phyloP scores from a whole-genome alignment of 2,888 invertebrate species.

The Ischnura elegans region DNA sequence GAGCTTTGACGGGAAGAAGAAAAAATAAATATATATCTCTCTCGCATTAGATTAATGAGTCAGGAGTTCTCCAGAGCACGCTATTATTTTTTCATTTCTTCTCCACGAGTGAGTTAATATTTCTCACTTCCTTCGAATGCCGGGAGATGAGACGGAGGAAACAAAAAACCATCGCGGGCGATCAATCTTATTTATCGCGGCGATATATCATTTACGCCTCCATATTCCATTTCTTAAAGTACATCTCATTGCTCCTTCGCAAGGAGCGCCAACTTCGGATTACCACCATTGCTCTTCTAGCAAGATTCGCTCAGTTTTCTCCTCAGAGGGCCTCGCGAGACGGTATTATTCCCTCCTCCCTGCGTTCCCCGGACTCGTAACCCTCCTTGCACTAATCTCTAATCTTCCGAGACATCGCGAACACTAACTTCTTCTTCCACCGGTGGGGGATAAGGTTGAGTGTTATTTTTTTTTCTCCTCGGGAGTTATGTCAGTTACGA shows the following conservation, averaged over 20 bases:
- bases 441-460: neutral
- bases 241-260: neutral
- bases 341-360: neutral
- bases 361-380: neutral
- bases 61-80: neutral
- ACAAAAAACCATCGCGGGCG: neutral
- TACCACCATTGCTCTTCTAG: neutral
- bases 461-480: neutral
- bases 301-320: neutral
- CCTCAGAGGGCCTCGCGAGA: neutral
- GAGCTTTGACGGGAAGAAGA: neutral
- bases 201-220: conserved; percentile 20
- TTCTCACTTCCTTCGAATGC: neutral
- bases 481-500: neutral
- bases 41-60: conserved; percentile 29
- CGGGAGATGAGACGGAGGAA: neutral
- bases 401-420: neutral
- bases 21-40: conserved; percentile 16
- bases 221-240: neutral
- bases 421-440: neutral
- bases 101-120: neutral
- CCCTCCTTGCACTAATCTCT: neutral
- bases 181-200: neutral
- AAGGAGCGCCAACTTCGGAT: neutral
- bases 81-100: neutral